Evolutionary conservation across 2,797 vertebrate genomes (phyloP).

Genomic region (Vespertilio murinus): DNA sequence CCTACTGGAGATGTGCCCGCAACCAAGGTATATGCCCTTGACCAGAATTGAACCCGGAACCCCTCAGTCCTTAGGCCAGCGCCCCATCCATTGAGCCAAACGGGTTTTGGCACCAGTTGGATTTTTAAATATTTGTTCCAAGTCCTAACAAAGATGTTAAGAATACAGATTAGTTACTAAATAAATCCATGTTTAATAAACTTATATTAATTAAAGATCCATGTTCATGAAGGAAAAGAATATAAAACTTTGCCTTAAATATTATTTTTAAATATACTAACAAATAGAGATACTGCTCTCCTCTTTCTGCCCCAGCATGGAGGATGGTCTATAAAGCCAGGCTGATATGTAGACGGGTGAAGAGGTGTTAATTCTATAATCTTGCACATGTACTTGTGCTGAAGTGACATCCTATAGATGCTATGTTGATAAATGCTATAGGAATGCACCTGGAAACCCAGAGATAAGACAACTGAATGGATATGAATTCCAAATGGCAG

Average conservation of each 20-base stretch:
- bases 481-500: conserved; percentile 45
- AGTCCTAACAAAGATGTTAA: neutral
- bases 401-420: conserved; percentile 3
- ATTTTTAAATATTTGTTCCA: conserved; percentile 38
- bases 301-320: neutral
- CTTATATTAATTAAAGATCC: neutral
- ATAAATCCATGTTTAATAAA: neutral
- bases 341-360: neutral
- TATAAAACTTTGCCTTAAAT: neutral
- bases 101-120: too few species aligned
- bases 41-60: too few species aligned
- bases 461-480: conserved; percentile 40
- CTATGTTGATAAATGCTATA: conserved; percentile 28
- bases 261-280: neutral
- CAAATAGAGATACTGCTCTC: neutral
- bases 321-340: neutral
- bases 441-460: conserved; percentile 1
- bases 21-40: too few species aligned
- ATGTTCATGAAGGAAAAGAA: neutral
- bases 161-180: neutral
- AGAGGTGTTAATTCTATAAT: neutral
- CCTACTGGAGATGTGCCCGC: too few species aligned
- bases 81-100: too few species aligned
- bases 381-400: neutral
- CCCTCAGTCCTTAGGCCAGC: too few species aligned